Conservation (phyloP, 2,113 vertebrate species). For the Myotis davidii region DNA sequence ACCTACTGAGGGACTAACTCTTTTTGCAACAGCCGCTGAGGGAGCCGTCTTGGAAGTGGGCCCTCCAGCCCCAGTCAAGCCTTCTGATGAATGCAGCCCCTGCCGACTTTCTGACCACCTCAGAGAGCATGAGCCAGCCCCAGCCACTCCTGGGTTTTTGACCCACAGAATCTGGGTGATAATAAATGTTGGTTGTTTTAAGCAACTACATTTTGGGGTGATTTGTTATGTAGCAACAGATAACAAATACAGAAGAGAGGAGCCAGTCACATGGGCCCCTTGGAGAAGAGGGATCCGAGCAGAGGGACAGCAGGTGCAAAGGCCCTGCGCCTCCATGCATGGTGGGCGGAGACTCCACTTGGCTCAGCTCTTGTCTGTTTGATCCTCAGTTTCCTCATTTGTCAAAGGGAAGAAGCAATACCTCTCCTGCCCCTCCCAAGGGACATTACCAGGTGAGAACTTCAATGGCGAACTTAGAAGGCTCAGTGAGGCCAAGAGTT, state of each 20-base stretch:
- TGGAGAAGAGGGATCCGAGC: not conserved
- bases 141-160: not conserved
- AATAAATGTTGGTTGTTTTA: not conserved
- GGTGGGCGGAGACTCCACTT: not conserved
- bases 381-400: not conserved
- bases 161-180: not conserved
- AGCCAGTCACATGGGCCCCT: not conserved
- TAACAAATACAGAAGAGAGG: not conserved
- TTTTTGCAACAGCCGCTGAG: not conserved
- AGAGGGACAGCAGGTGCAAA: not conserved
- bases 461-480: not conserved
- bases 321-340: not conserved
- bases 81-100: not conserved
- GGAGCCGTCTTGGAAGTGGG: accelerated
- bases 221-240: not conserved
- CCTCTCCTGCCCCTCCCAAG: not conserved
- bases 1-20: not conserved
- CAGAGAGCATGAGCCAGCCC: not conserved
- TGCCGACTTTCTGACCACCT: not conserved
- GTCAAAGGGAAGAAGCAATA: not conserved
- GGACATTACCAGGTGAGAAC: not conserved
- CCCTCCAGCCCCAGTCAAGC: not conserved
- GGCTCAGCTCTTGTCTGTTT: not conserved
- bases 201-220: not conserved
- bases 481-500: not conserved